Conservation (phyloP, 2,113 vertebrate species). For the Hydropotes inermis region DNA sequence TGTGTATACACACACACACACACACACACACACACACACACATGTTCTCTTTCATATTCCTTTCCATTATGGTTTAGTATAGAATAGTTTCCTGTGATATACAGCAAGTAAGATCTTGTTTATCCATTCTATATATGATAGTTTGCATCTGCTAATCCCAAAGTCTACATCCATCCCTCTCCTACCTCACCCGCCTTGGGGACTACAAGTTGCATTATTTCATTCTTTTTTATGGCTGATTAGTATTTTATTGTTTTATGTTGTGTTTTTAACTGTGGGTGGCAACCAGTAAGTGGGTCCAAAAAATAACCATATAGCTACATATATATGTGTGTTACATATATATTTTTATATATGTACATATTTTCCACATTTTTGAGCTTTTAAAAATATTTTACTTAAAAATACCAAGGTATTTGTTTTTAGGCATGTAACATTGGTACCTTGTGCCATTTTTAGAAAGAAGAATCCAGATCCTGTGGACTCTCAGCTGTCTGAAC, state of each 20-base stretch:
- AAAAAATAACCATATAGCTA: neutral
- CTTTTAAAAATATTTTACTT: neutral
- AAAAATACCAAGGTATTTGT: neutral
- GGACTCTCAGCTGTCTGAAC: neutral
- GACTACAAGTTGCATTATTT: neutral
- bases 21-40: neutral
- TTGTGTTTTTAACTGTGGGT: neutral
- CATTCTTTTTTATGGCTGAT: neutral
- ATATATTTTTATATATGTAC: neutral
- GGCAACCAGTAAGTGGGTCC: neutral
- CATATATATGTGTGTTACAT: neutral
- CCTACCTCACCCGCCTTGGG: neutral
- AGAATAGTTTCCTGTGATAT: neutral
- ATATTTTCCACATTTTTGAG: neutral
- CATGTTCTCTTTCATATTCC: neutral
- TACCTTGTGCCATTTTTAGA: neutral
- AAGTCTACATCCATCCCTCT: neutral
- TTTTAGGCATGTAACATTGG: neutral
- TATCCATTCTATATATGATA: neutral
- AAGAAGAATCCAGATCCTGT: neutral
- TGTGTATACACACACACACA: neutral
- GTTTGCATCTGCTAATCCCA: neutral
- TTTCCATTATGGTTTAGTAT: neutral
- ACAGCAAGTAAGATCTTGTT: neutral
- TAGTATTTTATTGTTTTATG: neutral